A percentile compares a stretch with the other conserved stretches of the same genome.
phyloP scores from a whole-genome alignment of 2,797 vertebrate genomes.

The Astyanax mexicanus region DNA sequence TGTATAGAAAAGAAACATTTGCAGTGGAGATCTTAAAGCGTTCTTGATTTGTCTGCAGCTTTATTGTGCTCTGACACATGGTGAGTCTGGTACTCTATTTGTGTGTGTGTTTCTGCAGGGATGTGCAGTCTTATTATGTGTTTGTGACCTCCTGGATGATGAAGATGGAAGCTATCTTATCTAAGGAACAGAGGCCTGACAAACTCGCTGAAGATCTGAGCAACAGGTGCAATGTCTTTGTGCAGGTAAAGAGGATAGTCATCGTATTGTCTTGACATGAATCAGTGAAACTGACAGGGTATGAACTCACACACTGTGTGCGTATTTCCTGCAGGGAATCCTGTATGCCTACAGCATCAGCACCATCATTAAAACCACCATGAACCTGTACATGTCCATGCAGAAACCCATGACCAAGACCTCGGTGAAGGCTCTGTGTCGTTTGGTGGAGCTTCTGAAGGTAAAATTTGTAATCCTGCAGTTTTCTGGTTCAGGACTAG shows the following conservation, averaged over 20 bases:
- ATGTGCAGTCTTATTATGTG: constrained; percentile 97
- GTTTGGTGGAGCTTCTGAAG: constrained; percentile 94
- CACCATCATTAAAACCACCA: constrained; percentile 95
- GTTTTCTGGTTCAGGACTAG: neutral
- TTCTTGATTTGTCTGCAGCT: too few relatives aligned
- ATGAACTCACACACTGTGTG: neutral
- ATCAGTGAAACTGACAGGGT: neutral
- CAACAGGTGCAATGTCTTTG: constrained; percentile 93
- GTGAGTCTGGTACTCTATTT: neutral
- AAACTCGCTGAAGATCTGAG: constrained; percentile 93
- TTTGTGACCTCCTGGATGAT: constrained; percentile 99
- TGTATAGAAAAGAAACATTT: too few relatives aligned
- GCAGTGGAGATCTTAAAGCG: too few relatives aligned
- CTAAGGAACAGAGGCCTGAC: constrained; percentile 87
- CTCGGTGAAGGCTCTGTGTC: constrained; percentile 94
- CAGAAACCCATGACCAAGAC: constrained; percentile 99
- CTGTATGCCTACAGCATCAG: constrained; percentile 96
- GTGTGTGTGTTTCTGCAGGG: constrained; percentile 74
- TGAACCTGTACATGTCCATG: constrained; percentile 99
- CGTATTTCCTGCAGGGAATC: constrained; percentile 85
- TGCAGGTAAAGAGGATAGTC: constrained; percentile 84
- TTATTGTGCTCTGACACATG: too few relatives aligned
- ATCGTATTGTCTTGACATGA: neutral
- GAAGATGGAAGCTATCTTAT: constrained; percentile 97
- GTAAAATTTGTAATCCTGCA: too few relatives aligned